phyloP scores from a whole-genome alignment of 2,113 vertebrate species.

The Tretioscincus oriximinensis region DNA sequence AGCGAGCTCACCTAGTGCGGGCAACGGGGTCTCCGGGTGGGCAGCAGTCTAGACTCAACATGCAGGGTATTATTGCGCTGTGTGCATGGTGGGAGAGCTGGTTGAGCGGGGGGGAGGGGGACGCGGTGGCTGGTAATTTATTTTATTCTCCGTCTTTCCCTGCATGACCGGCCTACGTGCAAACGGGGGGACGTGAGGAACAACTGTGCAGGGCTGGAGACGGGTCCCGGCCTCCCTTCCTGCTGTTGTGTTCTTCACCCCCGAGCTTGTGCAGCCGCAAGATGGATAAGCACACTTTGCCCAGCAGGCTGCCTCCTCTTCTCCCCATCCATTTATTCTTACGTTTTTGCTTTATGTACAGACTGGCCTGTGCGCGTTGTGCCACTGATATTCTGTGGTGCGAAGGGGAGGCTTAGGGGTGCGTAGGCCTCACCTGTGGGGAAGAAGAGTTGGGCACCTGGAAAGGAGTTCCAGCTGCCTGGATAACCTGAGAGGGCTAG shows the following conservation, averaged over 20 bases:
- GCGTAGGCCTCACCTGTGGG: neutral
- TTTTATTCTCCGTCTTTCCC: neutral
- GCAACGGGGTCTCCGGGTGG: neutral
- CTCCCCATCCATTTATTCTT: neutral
- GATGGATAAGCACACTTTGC: neutral
- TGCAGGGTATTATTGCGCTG: neutral
- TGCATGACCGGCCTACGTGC: neutral
- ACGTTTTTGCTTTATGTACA: neutral
- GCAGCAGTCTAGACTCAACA: neutral
- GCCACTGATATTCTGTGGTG: neutral
- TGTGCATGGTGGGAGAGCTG: too few species aligned
- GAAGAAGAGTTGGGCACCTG: too few species aligned
- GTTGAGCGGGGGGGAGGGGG: neutral
- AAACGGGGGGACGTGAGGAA: neutral
- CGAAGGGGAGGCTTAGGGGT: neutral
- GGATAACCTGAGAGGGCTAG: neutral
- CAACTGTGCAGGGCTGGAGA: neutral
- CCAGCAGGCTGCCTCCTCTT: neutral
- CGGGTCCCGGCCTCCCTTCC: neutral
- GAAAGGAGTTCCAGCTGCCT: neutral
- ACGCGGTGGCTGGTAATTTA: neutral
- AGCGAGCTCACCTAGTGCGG: neutral
- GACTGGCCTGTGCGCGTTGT: neutral
- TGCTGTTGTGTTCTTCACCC: neutral
- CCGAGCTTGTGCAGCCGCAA: neutral